Evolutionary conservation across 1,140 invertebrate genomes (phyloP).

Genomic region (Caerostris extrusa): DNA sequence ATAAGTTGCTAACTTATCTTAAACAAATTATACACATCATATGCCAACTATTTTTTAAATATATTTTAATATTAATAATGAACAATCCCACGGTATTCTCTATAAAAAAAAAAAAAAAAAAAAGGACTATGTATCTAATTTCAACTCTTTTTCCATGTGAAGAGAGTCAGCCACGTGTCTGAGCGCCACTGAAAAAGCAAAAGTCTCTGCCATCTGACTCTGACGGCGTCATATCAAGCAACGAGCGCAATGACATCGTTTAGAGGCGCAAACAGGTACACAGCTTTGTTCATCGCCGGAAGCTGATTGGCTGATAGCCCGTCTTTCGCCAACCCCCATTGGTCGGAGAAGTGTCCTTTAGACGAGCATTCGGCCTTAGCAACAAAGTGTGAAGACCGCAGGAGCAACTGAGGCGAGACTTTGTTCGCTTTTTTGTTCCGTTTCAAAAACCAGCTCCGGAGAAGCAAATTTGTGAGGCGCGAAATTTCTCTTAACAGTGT

Average conservation of each 20-base stretch:
- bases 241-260: constrained; percentile 53
- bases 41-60: no score
- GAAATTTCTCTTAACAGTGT: constrained; percentile 4
- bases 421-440: constrained; percentile 13
- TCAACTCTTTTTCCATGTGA: not conserved
- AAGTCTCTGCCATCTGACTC: not conserved
- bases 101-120: no score
- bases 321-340: constrained; percentile 40
- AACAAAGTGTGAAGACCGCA: constrained; percentile 66
- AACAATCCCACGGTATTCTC: no score
- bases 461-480: constrained; percentile 13
- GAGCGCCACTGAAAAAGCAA: constrained; percentile 8
- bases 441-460: constrained; percentile 41
- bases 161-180: not conserved
- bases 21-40: no score
- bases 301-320: constrained; percentile 61
- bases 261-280: constrained; percentile 70
- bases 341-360: constrained; percentile 48
- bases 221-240: constrained; percentile 34
- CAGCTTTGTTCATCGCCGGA: constrained; percentile 68
- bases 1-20: no score
- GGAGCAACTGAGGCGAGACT: constrained; percentile 52
- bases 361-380: constrained; percentile 70
- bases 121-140: no score
- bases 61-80: no score